Conservation (phyloP, 2,797 vertebrate species). For the Sebastes ruberrimus region DNA sequence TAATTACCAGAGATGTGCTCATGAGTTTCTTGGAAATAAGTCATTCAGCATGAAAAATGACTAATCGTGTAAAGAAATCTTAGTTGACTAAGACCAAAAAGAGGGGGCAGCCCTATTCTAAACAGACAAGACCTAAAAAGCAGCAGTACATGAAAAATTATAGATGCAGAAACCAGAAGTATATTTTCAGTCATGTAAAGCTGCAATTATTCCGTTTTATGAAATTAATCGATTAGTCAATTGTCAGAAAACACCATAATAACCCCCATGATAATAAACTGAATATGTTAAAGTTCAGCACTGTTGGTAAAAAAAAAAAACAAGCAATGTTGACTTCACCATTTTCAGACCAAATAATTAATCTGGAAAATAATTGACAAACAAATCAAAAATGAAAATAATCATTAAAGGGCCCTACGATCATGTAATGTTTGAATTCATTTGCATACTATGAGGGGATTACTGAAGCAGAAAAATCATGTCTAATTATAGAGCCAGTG, state of each 20-base stretch:
- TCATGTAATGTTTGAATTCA: not conserved
- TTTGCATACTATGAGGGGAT: not conserved
- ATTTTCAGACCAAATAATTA: not conserved
- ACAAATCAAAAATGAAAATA: not conserved
- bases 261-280: not conserved
- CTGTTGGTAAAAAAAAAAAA: not conserved
- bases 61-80: too few relatives aligned
- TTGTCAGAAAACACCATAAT: not conserved
- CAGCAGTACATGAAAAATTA: not conserved
- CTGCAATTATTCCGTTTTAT: not conserved
- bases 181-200: not conserved
- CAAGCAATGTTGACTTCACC: not conserved
- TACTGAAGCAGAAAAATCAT: not conserved
- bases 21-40: too few relatives aligned
- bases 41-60: too few relatives aligned
- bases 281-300: not conserved
- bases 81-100: too few relatives aligned
- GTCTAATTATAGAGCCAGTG: conserved; percentile 1
- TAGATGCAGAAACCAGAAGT: not conserved
- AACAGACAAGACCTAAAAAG: not conserved
- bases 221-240: not conserved
- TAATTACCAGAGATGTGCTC: too few relatives aligned
- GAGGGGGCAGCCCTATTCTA: too few relatives aligned
- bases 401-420: not conserved
- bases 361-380: not conserved